Evolutionary conservation across 2,797 vertebrate genomes (phyloP).

Genomic region (Dromococcyx pavoninus): DNA sequence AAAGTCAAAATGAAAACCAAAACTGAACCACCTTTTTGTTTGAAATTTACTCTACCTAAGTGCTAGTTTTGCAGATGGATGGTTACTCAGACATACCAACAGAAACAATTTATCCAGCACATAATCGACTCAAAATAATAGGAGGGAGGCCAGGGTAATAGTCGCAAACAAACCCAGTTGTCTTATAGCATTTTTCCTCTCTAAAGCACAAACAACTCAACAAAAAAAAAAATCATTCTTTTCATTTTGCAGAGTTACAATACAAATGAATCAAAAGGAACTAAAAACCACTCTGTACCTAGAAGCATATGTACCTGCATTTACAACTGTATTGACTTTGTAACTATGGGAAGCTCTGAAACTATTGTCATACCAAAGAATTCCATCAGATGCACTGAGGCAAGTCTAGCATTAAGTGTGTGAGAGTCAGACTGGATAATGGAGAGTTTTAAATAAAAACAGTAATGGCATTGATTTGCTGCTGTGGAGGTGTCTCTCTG

Average conservation of each 20-base stretch:
- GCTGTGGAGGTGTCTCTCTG: background rate
- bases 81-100: background rate
- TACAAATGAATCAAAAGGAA: background rate
- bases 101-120: background rate
- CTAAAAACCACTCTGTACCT: background rate
- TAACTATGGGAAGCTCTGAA: background rate
- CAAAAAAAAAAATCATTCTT: background rate
- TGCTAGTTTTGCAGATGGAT: background rate
- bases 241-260: background rate
- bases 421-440: background rate
- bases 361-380: background rate
- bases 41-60: background rate
- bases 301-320: background rate
- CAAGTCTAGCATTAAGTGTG: background rate
- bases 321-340: background rate
- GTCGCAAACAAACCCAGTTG: background rate
- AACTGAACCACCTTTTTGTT: fast-evolving
- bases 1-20: background rate
- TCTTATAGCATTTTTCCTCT: background rate
- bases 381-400: background rate
- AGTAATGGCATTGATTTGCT: background rate
- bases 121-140: background rate
- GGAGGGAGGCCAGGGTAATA: background rate
- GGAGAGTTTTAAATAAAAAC: background rate
- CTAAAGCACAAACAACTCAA: background rate